These are phyloP conservation scores for Liposcelis brunnea DNA, from an alignment of 2,888 invertebrate species.

Conservation along the genomic window DNA sequence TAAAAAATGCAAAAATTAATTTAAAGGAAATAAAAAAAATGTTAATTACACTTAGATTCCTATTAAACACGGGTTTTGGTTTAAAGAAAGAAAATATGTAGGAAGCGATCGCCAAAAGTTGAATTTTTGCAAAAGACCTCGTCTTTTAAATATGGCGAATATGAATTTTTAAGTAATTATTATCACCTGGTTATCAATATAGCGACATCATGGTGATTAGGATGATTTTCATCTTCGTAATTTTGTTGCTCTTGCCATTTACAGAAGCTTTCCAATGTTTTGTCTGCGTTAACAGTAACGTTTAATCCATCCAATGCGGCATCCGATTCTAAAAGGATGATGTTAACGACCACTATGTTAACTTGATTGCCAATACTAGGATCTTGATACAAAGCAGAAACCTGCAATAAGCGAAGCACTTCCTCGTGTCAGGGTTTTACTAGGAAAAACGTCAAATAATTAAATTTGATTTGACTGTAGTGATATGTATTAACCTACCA, in stretches of 20 bases:
- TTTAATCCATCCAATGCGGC: slow-evolving; percentile 39
- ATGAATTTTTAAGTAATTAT: neutral
- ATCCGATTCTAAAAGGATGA: slow-evolving; percentile 57
- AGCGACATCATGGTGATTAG: slow-evolving; percentile 80
- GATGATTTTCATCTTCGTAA: slow-evolving; percentile 56
- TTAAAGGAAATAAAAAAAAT: too few relatives aligned
- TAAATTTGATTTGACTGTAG: too few relatives aligned
- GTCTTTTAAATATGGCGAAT: neutral
- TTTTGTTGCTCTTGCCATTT: slow-evolving; percentile 63
- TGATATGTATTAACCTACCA: too few relatives aligned
- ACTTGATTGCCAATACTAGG: slow-evolving; percentile 81
- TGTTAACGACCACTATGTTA: slow-evolving; percentile 74
- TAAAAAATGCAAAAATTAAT: too few relatives aligned
- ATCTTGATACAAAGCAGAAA: slow-evolving; percentile 65
- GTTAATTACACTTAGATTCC: too few relatives aligned
- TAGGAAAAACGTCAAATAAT: too few relatives aligned
- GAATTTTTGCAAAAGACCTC: too few relatives aligned
- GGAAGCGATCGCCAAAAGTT: too few relatives aligned
- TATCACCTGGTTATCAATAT: slow-evolving; percentile 53
- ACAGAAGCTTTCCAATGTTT: slow-evolving; percentile 70
- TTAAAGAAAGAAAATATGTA: too few relatives aligned
- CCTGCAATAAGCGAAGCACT: slow-evolving; percentile 25
- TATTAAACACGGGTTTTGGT: too few relatives aligned
- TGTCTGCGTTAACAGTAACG: slow-evolving; percentile 65
- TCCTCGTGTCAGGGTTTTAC: too few relatives aligned